Conservation (phyloP, 2,113 vertebrate species). For the Myotis brandtii region DNA sequence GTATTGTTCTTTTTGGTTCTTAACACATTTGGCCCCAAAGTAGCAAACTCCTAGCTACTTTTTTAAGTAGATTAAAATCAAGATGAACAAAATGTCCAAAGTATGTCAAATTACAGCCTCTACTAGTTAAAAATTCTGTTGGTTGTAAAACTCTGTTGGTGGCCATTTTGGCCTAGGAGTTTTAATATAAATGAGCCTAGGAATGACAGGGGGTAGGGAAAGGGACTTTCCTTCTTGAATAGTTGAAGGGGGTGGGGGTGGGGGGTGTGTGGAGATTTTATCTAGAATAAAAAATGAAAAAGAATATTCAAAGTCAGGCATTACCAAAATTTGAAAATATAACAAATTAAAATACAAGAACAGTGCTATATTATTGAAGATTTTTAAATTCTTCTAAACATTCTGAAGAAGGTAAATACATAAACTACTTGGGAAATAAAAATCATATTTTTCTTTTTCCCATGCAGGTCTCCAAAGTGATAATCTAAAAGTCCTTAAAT, state of each 20-base stretch:
- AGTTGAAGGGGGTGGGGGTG: background rate
- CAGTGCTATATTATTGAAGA: background rate
- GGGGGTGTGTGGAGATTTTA: background rate
- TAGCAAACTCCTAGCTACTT: slow-evolving; percentile 72
- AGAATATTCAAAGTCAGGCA: background rate
- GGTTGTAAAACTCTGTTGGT: slow-evolving; percentile 82
- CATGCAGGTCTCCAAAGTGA: background rate
- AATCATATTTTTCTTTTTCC: slow-evolving; percentile 11
- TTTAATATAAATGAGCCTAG: slow-evolving; percentile 74
- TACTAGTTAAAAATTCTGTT: slow-evolving; percentile 77
- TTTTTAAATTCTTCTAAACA: background rate
- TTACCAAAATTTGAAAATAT: slow-evolving; percentile 14
- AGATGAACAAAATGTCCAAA: slow-evolving; percentile 83
- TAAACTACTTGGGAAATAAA: slow-evolving; percentile 26
- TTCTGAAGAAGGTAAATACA: background rate
- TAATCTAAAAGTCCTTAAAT: slow-evolving; percentile 49
- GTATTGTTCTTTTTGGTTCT: slow-evolving; percentile 72
- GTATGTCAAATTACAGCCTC: slow-evolving; percentile 76
- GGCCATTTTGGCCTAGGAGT: slow-evolving; percentile 79
- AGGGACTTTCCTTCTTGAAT: background rate
- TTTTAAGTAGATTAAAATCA: slow-evolving; percentile 83
- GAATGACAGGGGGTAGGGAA: slow-evolving; percentile 63
- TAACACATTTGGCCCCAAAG: slow-evolving; percentile 59
- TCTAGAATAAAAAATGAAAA: slow-evolving; percentile 39
- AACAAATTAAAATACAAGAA: slow-evolving; percentile 33